phyloP scores from a whole-genome alignment of 2,113 vertebrate species.

The Manacus vitellinus region DNA sequence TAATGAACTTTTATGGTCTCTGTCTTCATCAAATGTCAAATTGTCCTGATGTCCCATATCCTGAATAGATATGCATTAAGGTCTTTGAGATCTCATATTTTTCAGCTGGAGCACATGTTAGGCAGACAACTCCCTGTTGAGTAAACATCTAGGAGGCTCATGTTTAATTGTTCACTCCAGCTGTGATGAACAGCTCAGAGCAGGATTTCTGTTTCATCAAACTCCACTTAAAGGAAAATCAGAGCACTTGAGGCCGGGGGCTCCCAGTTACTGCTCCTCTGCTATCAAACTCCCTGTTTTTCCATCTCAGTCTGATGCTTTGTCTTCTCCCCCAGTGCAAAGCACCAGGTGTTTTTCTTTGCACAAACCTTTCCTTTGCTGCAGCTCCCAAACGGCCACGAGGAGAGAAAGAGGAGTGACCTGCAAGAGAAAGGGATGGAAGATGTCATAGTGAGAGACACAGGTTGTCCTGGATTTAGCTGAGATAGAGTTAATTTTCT shows the following conservation, averaged over 20 bases:
- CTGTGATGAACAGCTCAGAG: constrained; percentile 57
- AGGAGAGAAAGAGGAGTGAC: not conserved
- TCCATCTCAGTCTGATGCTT: not conserved
- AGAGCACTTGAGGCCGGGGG: not conserved
- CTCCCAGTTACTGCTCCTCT: not conserved
- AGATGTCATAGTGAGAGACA: not conserved
- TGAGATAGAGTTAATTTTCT: not conserved
- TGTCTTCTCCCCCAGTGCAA: not conserved
- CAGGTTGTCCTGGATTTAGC: not conserved
- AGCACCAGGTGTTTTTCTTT: not conserved
- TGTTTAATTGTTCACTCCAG: constrained; percentile 60
- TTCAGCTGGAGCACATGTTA: not conserved
- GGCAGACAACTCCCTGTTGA: constrained; percentile 60
- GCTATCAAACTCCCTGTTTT: not conserved
- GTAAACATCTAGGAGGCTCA: constrained; percentile 55
- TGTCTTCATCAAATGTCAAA: not conserved
- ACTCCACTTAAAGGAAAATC: constrained; percentile 41
- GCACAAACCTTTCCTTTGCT: not conserved
- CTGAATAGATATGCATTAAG: not conserved
- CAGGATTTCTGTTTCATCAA: constrained; percentile 56
- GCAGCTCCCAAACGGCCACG: not conserved
- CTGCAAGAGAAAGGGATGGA: not conserved
- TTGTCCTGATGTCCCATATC: not conserved
- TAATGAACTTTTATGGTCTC: not conserved
- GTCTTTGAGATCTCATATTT: constrained; percentile 13